Percentiles rank a stretch among this genome's conserved stretches.
phyloP scores from a whole-genome alignment of 1,140 invertebrate genomes.

The Gonatopus flavifemur region DNA sequence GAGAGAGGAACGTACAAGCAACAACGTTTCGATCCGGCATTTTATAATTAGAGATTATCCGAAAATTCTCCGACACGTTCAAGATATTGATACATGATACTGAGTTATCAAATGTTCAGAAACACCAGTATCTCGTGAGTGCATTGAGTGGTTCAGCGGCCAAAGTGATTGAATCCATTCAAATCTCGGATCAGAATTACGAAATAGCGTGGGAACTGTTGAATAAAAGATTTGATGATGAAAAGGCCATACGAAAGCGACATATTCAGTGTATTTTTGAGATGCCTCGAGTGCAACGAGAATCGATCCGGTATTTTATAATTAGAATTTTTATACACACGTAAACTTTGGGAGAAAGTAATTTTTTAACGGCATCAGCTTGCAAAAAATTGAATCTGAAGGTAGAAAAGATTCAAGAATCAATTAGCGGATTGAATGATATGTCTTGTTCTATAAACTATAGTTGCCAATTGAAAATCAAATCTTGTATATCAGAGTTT shows the following conservation, averaged over 20 bases:
- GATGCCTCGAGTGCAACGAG: constrained; percentile 13
- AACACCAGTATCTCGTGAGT: constrained; percentile 15
- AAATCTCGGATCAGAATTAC: constrained; percentile 23
- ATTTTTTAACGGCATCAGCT: constrained; percentile 10
- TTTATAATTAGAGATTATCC: too few relatives aligned
- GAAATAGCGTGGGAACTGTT: constrained; percentile 23
- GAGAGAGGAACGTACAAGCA: too few relatives aligned
- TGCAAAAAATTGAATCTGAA: constrained; percentile 19
- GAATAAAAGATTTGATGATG: constrained; percentile 22
- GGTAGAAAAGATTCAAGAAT: background rate
- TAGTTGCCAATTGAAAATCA: too few relatives aligned
- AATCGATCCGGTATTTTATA: constrained; percentile 20
- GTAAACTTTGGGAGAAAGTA: constrained; percentile 12
- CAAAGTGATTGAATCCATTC: constrained; percentile 17
- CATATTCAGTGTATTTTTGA: constrained; percentile 22
- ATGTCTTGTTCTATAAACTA: too few relatives aligned
- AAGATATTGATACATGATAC: constrained; percentile 15
- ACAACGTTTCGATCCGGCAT: too few relatives aligned
- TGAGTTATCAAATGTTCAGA: constrained; percentile 11
- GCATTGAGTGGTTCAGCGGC: constrained; percentile 17
- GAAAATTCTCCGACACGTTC: constrained; percentile 22
- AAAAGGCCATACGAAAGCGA: constrained; percentile 21
- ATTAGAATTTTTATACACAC: constrained; percentile 21
- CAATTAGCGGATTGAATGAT: background rate
- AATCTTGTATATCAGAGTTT: too few relatives aligned